Conservation (phyloP, 2,888 invertebrate genomes). For the Hypolimnas misippus region DNA sequence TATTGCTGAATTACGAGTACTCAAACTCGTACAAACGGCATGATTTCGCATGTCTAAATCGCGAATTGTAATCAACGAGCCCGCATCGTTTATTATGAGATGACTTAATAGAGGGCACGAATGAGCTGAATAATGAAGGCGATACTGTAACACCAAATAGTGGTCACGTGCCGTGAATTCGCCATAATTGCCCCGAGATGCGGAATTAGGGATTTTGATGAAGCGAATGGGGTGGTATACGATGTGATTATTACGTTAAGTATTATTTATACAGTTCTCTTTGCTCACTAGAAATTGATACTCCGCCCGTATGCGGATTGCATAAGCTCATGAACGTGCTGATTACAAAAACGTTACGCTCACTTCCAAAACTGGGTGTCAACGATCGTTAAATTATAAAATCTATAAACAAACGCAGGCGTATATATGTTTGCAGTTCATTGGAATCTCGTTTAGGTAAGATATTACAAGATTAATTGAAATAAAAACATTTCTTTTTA, state of each 20-base stretch:
- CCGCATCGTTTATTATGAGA: conserved; percentile 71
- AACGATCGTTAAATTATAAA: conserved; percentile 35
- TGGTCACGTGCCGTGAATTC: conserved; percentile 78
- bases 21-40: conserved; percentile 28
- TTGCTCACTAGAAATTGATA: conserved; percentile 33
- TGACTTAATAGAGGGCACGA: conserved; percentile 76
- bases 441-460: conserved; percentile 51
- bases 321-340: conserved; percentile 26
- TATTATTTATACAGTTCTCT: conserved; percentile 35
- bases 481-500: not conserved
- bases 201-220: conserved; percentile 62
- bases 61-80: conserved; percentile 51
- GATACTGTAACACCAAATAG: conserved; percentile 74
- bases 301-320: conserved; percentile 42
- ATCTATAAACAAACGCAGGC: conserved; percentile 48
- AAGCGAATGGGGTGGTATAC: conserved; percentile 63
- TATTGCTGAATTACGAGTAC: conserved; percentile 32
- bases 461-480: conserved; percentile 2
- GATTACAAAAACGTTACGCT: conserved; percentile 25
- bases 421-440: conserved; percentile 46
- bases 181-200: conserved; percentile 71
- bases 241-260: conserved; percentile 69
- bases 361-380: conserved; percentile 28
- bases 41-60: conserved; percentile 40
- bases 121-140: conserved; percentile 70